Base-by-base conservation (phyloP, 2,888 invertebrate species). In the Andrena praecox region DNA sequence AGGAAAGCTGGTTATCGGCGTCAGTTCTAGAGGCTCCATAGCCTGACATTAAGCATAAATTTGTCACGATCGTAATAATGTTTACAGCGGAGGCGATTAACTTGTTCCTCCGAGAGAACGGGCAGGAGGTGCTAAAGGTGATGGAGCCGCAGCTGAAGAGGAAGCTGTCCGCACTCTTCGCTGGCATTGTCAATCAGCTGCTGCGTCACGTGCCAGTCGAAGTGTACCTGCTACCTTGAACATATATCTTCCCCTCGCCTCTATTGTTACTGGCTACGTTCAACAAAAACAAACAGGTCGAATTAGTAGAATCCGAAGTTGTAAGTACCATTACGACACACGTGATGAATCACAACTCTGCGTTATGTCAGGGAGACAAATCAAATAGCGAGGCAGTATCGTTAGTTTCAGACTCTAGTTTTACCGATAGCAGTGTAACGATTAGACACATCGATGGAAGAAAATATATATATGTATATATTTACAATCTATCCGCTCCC, bases 11-110 rank as follows among this genome's bases (percentile, higher is more conserved):
- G 42, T 42, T 42, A 42, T 42, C 42, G 5, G 42, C 42, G 42
- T 5, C 42, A 42, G 42, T 16, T 5, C 42, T 42, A 16, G 16
- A 42, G 42, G 42, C 42, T 16, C 42, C 12, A 5, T 42, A 42
- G 42, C 42, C 42, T 42, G 42, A 16, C 42, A 42, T 42, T 42
- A 42, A 2, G 42, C 42, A 42, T 5, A 42, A 16, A 16, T 42
- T 42, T 12, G 1, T 42, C 42, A 42, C 16, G 42, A 42, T 42
- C 42, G 8, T 16, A 24, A 68, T 56, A 33, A 35, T 35, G 75
- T 67, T 94, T 95, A 52, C 91, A 97, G 96, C 96, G 85, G 96
- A 96, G 93, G 96, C 96, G 16, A 96, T 96, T 7, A 97, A 97
- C 91, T 94, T 96, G 66, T 97, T 97, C 91, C 94, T 97, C 48